phyloP scores from a whole-genome alignment of 1,140 invertebrate species.

The Mylabris phalerata region DNA sequence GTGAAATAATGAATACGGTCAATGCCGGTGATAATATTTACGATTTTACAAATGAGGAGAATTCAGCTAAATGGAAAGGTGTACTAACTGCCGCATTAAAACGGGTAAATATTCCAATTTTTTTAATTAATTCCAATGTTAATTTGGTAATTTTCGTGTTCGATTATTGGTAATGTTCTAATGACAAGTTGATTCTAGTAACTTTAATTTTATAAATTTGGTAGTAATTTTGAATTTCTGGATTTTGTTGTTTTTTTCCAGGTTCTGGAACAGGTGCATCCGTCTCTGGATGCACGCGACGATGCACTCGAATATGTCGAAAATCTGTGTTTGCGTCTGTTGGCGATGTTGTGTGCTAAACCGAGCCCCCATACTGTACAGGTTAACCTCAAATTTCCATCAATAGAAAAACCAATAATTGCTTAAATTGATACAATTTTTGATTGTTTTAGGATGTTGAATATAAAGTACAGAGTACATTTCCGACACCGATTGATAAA shows the following conservation, averaged over 20 bases:
- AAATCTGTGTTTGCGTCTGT: conserved; percentile 77
- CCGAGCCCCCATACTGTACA: conserved; percentile 72
- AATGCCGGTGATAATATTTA: conserved; percentile 55
- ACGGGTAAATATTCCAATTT: conserved; percentile 49
- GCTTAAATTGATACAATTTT: not conserved
- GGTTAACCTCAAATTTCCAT: conserved; percentile 34
- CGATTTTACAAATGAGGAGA: conserved; percentile 83
- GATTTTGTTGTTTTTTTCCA: conserved; percentile 37
- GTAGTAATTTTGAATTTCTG: too few relatives aligned
- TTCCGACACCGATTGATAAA: conserved; percentile 87
- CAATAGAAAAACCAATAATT: too few relatives aligned
- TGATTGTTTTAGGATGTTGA: conserved; percentile 71
- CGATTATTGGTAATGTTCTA: too few relatives aligned
- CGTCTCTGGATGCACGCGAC: conserved; percentile 74
- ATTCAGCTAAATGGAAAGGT: conserved; percentile 82
- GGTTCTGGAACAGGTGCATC: conserved; percentile 88
- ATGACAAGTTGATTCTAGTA: too few relatives aligned
- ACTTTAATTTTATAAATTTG: too few relatives aligned
- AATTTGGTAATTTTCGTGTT: too few relatives aligned
- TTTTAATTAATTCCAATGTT: too few relatives aligned
- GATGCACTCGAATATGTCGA: conserved; percentile 93
- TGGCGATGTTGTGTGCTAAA: conserved; percentile 80
- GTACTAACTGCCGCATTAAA: conserved; percentile 73
- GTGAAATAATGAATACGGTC: conserved; percentile 32
- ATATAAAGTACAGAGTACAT: conserved; percentile 82